Conservation (phyloP, 2,888 invertebrate species). For the Steinernema hermaphroditum region DNA sequence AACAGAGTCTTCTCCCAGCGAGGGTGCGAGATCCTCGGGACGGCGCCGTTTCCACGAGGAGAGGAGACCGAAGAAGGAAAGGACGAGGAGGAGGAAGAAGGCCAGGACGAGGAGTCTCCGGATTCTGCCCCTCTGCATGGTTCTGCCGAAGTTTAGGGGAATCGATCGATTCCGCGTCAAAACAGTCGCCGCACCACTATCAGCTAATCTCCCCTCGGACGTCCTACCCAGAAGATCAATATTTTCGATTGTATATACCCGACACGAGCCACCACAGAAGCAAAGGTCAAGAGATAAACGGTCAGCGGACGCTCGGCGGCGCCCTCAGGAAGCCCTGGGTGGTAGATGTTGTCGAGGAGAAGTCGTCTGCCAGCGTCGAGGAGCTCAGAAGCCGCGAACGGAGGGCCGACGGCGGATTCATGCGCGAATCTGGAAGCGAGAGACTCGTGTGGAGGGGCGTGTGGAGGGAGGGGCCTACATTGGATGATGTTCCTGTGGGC, state of each 20-base stretch:
- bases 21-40: background rate
- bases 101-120: too few species aligned
- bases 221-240: background rate
- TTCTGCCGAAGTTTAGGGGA: too few species aligned
- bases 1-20: background rate
- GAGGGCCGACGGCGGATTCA: background rate
- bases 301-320: background rate
- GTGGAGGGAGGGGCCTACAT: slow-evolving; percentile 44
- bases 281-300: background rate
- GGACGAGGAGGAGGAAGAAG: too few species aligned
- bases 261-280: slow-evolving; percentile 8
- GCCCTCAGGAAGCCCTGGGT: background rate
- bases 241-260: slow-evolving; percentile 6
- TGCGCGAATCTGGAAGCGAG: background rate
- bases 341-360: background rate
- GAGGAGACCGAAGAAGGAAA: too few species aligned
- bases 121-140: too few species aligned
- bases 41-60: too few species aligned
- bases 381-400: slow-evolving; percentile 56
- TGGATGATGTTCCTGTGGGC: slow-evolving; percentile 51
- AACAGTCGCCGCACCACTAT: too few species aligned
- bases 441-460: background rate
- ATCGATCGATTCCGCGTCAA: too few species aligned
- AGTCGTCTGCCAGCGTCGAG: slow-evolving; percentile 43
- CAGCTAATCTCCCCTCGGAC: too few species aligned